phyloP scores from a whole-genome alignment of 2,888 invertebrate species.

The Drosophila ezoana region DNA sequence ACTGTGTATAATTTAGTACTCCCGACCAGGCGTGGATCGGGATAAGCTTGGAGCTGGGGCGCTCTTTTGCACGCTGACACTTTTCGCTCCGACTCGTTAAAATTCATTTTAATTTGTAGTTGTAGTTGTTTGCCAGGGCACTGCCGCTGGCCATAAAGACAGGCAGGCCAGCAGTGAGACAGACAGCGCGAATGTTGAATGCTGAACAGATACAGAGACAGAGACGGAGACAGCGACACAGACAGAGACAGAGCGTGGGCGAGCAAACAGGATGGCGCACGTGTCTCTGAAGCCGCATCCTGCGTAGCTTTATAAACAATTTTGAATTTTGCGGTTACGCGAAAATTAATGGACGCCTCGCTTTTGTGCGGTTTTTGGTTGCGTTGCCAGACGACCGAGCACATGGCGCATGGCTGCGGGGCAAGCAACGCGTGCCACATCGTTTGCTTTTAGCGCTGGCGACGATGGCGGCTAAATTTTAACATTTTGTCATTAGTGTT shows the following conservation, averaged over 20 bases:
- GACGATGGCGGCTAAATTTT: constrained; percentile 72
- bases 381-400: constrained; percentile 57
- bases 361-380: constrained; percentile 76
- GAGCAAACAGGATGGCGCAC: constrained; percentile 55
- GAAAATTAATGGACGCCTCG: constrained; percentile 83
- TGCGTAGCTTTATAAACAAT: constrained; percentile 82
- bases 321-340: constrained; percentile 82
- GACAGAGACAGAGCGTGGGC: constrained; percentile 10
- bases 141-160: constrained; percentile 40
- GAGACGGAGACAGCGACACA: constrained; percentile 1
- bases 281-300: constrained; percentile 73
- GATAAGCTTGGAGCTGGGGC: constrained; percentile 8
- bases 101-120: constrained; percentile 77
- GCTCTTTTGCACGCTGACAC: constrained; percentile 58
- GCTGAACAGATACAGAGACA: neutral
- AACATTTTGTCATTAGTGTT: constrained; percentile 82
- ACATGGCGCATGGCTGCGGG: constrained; percentile 36
- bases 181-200: constrained; percentile 11
- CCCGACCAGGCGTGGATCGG: constrained; percentile 14
- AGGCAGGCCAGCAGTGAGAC: constrained; percentile 25
- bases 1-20: constrained; percentile 73
- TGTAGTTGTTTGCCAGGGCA: constrained; percentile 33
- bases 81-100: constrained; percentile 78
- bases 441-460: constrained; percentile 66
- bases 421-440: constrained; percentile 44